Percentiles rank a stretch among this genome's conserved stretches.
Evolutionary conservation across 64 coral and sea anemone genomes (phyloP).

Genomic region (Pachyseris speciosa): DNA sequence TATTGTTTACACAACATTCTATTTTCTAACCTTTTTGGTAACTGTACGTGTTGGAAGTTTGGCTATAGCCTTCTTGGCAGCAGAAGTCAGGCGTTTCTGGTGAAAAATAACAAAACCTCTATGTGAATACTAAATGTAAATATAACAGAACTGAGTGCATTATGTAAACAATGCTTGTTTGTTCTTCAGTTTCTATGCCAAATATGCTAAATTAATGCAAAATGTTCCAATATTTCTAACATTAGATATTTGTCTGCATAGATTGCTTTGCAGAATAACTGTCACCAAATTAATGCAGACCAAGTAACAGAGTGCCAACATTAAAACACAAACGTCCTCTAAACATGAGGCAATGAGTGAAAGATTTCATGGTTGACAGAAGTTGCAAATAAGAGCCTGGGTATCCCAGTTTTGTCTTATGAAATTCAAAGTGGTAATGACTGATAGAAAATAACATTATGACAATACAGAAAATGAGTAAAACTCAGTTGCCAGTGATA

Average conservation of each 20-base stretch:
- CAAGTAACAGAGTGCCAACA: no score
- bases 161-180: neutral
- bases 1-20: neutral
- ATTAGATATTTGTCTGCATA: neutral
- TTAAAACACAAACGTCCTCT: no score
- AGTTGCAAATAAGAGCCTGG: no score
- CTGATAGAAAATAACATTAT: neutral
- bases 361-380: no score
- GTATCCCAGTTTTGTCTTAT: no score
- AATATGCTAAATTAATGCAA: no score
- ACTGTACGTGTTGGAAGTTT: constrained; percentile 94
- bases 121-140: neutral
- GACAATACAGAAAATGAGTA: no score
- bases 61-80: constrained; percentile 95
- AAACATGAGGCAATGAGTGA: no score
- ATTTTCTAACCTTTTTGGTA: constrained; percentile 78
- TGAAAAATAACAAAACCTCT: neutral
- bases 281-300: neutral
- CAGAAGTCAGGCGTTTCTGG: constrained; percentile 96
- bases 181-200: neutral
- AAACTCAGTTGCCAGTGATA: no score
- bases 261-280: neutral
- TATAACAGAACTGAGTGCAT: no score
- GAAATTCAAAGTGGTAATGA: neutral
- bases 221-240: neutral